Conservation (phyloP, 2,797 vertebrate genomes). For the Gymnodraco acuticeps region DNA sequence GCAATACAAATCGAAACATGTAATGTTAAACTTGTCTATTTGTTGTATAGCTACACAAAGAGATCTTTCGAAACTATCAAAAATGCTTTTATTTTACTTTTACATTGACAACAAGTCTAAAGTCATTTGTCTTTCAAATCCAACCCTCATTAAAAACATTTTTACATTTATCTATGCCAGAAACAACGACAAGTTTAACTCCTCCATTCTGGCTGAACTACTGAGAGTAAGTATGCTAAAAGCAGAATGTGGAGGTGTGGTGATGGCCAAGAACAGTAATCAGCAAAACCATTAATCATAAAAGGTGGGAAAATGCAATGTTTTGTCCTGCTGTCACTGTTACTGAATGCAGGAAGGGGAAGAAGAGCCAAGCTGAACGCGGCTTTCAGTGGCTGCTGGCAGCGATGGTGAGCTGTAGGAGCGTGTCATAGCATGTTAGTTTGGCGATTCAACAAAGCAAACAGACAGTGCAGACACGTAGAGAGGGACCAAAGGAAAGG, state of each 20-base stretch:
- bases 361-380: conserved; percentile 61
- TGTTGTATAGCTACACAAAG: neutral
- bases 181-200: conserved; percentile 14
- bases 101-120: neutral
- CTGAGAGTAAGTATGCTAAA: conserved; percentile 58
- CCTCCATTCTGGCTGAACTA: conserved; percentile 34
- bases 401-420: conserved; percentile 62
- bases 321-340: conserved; percentile 62
- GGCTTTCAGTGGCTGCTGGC: conserved; percentile 66
- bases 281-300: conserved; percentile 79
- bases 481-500: conserved; percentile 25
- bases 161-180: neutral
- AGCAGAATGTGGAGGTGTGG: conserved; percentile 62
- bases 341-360: conserved; percentile 44
- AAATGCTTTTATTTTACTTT: neutral
- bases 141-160: neutral
- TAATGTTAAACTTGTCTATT: neutral
- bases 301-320: conserved; percentile 60
- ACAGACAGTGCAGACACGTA: conserved; percentile 60
- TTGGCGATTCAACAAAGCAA: conserved; percentile 73
- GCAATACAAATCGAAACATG: too few species aligned
- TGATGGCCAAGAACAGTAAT: conserved; percentile 69
- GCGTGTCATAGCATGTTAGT: conserved; percentile 73
- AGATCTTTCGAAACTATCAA: neutral
- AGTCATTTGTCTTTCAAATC: neutral